Percentiles rank a stretch among this genome's conserved stretches.
Conservation (phyloP, 2,797 vertebrate species). For the Leptoclinus maculatus region DNA sequence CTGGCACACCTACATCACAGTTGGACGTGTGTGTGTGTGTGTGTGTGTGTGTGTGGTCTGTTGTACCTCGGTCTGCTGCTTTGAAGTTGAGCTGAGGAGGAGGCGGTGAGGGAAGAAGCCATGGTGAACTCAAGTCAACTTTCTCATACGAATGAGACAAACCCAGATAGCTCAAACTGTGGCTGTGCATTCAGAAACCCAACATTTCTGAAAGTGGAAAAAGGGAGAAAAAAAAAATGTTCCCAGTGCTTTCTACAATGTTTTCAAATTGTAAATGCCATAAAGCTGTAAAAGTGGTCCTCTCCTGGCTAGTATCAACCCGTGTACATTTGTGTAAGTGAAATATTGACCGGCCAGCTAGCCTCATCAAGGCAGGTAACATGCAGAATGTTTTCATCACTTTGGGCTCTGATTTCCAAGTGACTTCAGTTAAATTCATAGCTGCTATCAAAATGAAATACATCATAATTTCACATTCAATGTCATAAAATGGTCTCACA, state of each 20-base stretch:
- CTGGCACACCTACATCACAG: conserved; percentile 2
- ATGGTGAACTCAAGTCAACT: conserved; percentile 2
- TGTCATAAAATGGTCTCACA: background rate
- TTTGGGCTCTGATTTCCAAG: background rate
- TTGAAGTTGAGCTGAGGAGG: background rate
- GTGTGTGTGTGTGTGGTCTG: background rate
- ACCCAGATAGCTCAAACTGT: background rate
- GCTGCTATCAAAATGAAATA: background rate
- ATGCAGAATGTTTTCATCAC: background rate
- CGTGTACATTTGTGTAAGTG: background rate
- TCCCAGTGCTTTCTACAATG: background rate
- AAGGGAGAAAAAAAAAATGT: background rate
- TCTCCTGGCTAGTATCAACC: background rate
- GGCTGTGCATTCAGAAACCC: background rate
- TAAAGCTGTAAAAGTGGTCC: background rate
- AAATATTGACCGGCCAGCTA: background rate
- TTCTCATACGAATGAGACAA: background rate
- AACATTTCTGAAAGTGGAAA: background rate
- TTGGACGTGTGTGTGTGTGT: background rate
- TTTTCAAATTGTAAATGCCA: background rate
- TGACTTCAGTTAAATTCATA: background rate
- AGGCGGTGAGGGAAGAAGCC: background rate
- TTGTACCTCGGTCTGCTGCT: background rate
- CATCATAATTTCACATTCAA: background rate
- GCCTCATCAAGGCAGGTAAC: background rate